Evolutionary conservation across 2,888 invertebrate genomes (phyloP).

Genomic region (Iselma pallidipennis): DNA sequence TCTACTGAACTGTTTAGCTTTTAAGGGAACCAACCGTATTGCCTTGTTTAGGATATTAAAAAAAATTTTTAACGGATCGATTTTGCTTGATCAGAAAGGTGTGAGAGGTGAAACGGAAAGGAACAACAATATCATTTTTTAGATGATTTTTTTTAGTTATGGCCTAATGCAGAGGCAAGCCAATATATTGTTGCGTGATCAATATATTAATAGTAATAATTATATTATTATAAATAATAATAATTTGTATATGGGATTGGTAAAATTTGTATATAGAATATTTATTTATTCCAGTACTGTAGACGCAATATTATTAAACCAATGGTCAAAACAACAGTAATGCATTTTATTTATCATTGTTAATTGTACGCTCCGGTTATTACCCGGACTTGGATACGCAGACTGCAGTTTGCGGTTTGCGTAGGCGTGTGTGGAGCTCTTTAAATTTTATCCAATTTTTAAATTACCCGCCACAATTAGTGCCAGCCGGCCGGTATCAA

Average conservation of each 20-base stretch:
- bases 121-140: not conserved
- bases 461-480: too few species aligned
- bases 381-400: too few species aligned
- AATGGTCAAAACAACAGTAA: slow-evolving; percentile 6
- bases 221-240: not conserved
- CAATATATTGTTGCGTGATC: slow-evolving; percentile 24
- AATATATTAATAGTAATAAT: slow-evolving; percentile 11
- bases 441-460: too few species aligned
- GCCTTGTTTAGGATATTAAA: slow-evolving; percentile 20
- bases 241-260: slow-evolving; percentile 40
- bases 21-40: slow-evolving; percentile 21
- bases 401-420: not conserved
- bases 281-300: slow-evolving; percentile 44
- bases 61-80: slow-evolving; percentile 18
- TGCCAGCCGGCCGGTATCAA: too few species aligned
- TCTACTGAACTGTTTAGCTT: slow-evolving; percentile 20
- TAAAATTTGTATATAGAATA: slow-evolving; percentile 42
- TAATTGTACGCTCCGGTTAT: too few species aligned
- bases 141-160: slow-evolving; percentile 6
- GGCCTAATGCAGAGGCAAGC: slow-evolving; percentile 24
- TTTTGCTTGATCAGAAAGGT: slow-evolving; percentile 21
- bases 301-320: slow-evolving; percentile 25
- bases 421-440: too few species aligned
- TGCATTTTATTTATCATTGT: too few species aligned
- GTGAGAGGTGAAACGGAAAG: not conserved